Base-by-base conservation (phyloP, 2,888 invertebrate genomes). In the Euplagia quadripunctaria region DNA sequence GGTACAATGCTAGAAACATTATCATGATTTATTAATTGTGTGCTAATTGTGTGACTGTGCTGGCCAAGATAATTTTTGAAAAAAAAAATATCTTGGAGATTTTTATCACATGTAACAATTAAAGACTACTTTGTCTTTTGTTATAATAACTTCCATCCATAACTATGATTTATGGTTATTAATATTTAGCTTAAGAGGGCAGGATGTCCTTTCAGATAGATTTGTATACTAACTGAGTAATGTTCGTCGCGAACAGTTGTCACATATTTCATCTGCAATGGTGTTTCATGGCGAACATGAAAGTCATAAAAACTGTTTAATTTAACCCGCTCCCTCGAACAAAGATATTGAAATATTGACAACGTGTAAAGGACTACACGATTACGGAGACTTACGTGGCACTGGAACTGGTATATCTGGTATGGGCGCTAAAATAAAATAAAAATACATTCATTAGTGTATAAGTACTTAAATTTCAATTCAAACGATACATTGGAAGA, bases 321-420 rank as follows among this genome's bases (percentile, higher is more conserved):
- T 70, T 71, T 67, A 63, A 63, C 20, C 70, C 20, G 4, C 20
- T 31, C 5, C 58, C 41, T 20, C 11, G 20, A 61, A 42, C 14
- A 49, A 46, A 20, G 58, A 68, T 14, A n/a, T 46, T 46, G 8
- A 52, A 52, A 73, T 63, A 65, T 68, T 51, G 20, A 58, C 16
- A 68, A 69, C 65, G n/a, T 42, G 31, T 61, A 6, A n/a, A 16
- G 46, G 31, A 61, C 43, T 46, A 77, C 42, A 64, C 65, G 66
- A 63, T 67, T 67, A 55, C 64, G 42, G 14, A 63, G 14, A 86
- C 87, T 87, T 82, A 87, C 87, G 75, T 69, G 87, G 86, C 31
- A 86, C 69, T 16, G 84, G 81, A 9, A 76, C 64, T 0, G 85
- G 78, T 42, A 74, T 65, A 58, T 86, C 86, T 4, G 86, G 85